Percentiles rank a stretch among this genome's conserved stretches.
These are phyloP conservation scores for Crenuchus spilurus DNA, from an alignment of 2,797 vertebrate genomes.

Conservation along the genomic window DNA sequence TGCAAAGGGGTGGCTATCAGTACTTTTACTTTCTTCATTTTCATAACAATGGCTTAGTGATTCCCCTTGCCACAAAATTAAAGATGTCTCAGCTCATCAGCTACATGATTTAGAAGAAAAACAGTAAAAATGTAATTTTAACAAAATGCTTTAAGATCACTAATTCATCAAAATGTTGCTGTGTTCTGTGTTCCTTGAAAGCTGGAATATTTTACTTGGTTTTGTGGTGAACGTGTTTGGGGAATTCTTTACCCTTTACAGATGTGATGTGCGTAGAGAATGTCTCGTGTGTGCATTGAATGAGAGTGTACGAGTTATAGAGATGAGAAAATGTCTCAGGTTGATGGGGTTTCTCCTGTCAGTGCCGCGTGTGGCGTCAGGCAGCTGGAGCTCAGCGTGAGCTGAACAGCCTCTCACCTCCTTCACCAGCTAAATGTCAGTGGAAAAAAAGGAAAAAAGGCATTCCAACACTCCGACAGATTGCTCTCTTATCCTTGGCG, in stretches of 20 bases:
- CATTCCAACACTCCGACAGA: conserved; percentile 32
- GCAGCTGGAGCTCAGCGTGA: conserved; percentile 39
- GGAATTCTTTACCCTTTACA: neutral
- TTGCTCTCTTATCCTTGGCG: conserved; percentile 38
- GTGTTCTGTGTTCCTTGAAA: too few relatives aligned
- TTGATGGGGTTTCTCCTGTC: conserved; percentile 35
- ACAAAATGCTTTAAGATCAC: too few relatives aligned
- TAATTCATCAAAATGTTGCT: too few relatives aligned
- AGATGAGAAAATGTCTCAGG: conserved; percentile 36
- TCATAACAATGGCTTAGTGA: too few relatives aligned
- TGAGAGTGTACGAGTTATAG: conserved; percentile 1
- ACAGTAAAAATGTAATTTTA: too few relatives aligned
- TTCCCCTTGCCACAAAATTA: too few relatives aligned
- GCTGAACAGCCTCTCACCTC: conserved; percentile 30
- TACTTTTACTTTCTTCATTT: too few relatives aligned
- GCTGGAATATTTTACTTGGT: too few relatives aligned
- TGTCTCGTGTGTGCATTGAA: conserved; percentile 17
- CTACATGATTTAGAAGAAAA: too few relatives aligned
- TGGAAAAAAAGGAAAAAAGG: neutral
- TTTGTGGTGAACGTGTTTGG: neutral
- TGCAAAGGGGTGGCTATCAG: too few relatives aligned
- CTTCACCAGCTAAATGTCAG: conserved; percentile 39
- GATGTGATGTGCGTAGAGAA: conserved; percentile 10
- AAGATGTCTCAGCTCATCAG: too few relatives aligned
- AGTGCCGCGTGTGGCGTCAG: conserved; percentile 20